Evolutionary conservation across 1,140 invertebrate genomes (phyloP).

Genomic region (Drosophila dunni): DNA sequence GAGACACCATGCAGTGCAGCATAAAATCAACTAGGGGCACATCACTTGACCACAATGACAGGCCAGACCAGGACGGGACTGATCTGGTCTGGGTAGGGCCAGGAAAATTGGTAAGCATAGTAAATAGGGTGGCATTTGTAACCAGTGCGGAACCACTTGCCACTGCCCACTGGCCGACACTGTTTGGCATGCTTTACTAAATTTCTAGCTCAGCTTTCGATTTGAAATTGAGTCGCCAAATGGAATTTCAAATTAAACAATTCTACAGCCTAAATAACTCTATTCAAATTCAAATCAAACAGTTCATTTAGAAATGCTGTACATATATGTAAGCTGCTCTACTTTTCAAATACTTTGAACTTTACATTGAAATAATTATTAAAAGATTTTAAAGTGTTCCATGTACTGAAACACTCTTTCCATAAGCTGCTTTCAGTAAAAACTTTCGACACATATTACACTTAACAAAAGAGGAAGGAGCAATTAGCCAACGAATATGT

Average conservation of each 20-base stretch:
- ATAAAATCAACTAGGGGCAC: conserved; percentile 17
- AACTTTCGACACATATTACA: conserved; percentile 1
- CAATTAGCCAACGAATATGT: conserved; percentile 39
- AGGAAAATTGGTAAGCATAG: conserved; percentile 37
- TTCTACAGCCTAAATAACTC: not conserved
- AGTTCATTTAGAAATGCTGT: no score
- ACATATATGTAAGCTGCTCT: no score
- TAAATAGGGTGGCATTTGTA: conserved; percentile 8
- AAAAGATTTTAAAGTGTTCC: no score
- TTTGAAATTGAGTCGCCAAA: conserved; percentile 30
- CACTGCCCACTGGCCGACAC: not conserved
- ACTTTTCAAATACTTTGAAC: no score
- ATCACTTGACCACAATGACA: conserved; percentile 46
- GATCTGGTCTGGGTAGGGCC: not conserved
- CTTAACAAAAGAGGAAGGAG: not conserved
- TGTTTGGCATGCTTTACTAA: not conserved
- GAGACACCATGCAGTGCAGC: conserved; percentile 42
- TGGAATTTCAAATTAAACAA: conserved; percentile 36
- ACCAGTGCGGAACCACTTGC: conserved; percentile 18
- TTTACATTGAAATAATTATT: no score
- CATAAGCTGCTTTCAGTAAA: conserved; percentile 5
- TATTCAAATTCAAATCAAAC: no score
- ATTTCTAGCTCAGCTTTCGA: conserved; percentile 6
- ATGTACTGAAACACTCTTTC: not conserved
- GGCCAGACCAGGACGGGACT: not conserved